These are phyloP conservation scores for Eriocheir sinensis DNA, from an alignment of 1,140 invertebrate genomes.

Conservation along the genomic window DNA sequence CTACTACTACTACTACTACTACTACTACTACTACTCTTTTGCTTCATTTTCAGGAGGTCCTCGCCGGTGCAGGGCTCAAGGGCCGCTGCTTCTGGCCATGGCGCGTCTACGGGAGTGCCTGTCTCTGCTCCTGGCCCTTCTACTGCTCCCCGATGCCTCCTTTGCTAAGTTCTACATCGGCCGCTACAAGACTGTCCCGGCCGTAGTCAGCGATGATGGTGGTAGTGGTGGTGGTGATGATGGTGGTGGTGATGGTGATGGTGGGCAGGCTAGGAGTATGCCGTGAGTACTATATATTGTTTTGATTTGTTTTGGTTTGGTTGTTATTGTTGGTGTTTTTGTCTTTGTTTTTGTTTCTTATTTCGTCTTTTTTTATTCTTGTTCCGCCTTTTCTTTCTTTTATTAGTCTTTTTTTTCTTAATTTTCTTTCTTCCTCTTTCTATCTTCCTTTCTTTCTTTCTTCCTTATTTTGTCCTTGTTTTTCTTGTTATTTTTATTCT, in stretches of 20 bases:
- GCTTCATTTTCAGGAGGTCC: not conserved
- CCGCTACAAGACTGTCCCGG: conserved; percentile 52
- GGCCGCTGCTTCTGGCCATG: not conserved
- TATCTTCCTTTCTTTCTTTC: too few relatives aligned
- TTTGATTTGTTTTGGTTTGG: too few relatives aligned
- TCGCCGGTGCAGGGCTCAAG: not conserved
- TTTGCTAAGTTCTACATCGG: conserved; percentile 63
- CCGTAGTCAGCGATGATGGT: not conserved
- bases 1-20: not conserved
- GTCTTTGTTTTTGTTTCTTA: too few relatives aligned
- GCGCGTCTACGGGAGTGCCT: not conserved
- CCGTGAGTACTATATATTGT: conserved; percentile 55
- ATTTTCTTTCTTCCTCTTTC: too few relatives aligned
- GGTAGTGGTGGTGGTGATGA: too few relatives aligned
- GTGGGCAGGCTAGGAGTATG: conserved; percentile 44
- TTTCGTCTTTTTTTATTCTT: too few relatives aligned
- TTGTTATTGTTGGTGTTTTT: too few relatives aligned
- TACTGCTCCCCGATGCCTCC: not conserved
- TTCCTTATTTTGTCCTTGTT: too few relatives aligned
- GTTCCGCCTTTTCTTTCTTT: too few relatives aligned
- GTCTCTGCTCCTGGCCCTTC: not conserved
- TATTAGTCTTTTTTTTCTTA: too few relatives aligned
- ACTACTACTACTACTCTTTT: not conserved
- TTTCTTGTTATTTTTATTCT: too few relatives aligned
- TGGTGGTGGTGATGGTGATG: too few relatives aligned